These are phyloP conservation scores for Diachasma alloeum DNA, from an alignment of 1,140 invertebrate genomes.

Conservation along the genomic window DNA sequence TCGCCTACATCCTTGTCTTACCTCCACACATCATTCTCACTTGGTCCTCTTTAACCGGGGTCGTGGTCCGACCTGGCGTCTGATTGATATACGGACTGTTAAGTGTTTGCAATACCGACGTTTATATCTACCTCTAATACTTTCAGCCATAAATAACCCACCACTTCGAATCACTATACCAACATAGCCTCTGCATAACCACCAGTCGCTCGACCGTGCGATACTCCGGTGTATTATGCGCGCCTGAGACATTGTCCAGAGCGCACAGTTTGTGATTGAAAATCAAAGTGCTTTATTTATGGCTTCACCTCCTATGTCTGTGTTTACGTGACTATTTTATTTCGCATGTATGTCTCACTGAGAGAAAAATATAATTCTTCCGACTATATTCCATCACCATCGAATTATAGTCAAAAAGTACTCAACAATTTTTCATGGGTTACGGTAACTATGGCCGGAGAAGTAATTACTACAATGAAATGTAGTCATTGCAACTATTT, in stretches of 20 bases:
- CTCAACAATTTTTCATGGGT: no score
- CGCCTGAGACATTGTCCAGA: constrained; percentile 50
- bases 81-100: constrained; percentile 67
- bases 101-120: constrained; percentile 65
- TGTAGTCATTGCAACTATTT: no score
- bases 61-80: constrained; percentile 52
- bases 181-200: constrained; percentile 9
- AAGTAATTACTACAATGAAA: no score
- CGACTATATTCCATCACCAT: no score
- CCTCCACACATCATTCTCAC: constrained; percentile 4
- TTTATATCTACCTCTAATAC: constrained; percentile 64
- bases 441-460: no score
- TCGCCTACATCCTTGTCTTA: not conserved
- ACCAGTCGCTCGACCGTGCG: constrained; percentile 8
- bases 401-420: no score
- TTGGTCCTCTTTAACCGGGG: constrained; percentile 30
- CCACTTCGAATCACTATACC: constrained; percentile 43
- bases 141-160: constrained; percentile 62
- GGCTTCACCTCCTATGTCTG: not conserved
- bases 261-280: constrained; percentile 28
- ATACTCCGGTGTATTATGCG: not conserved
- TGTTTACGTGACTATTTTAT: not conserved
- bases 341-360: not conserved
- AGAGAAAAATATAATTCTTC: no score
- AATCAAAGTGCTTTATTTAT: constrained; percentile 26